Conservation (phyloP, 1,140 invertebrate genomes). For the Helicoverpa armigera region DNA sequence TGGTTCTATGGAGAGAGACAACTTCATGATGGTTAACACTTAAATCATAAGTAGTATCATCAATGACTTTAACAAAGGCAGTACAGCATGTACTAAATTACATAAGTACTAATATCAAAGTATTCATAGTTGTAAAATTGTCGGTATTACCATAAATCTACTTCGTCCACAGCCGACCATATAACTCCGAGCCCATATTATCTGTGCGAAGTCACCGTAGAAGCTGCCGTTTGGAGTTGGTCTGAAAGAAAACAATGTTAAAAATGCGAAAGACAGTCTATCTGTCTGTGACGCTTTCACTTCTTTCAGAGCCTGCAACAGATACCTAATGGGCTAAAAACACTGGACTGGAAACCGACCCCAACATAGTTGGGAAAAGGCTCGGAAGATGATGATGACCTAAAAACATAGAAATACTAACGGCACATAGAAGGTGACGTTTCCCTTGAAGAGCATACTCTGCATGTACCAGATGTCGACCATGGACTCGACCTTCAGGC, state of each 20-base stretch:
- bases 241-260: conserved; percentile 45
- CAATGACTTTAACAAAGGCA: no score
- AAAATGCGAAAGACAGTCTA: no score
- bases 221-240: conserved; percentile 54
- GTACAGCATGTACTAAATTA: no score
- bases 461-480: conserved; percentile 81
- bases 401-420: conserved; percentile 61
- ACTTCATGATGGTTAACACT: no score
- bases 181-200: conserved; percentile 72
- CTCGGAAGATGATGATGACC: no score
- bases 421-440: conserved; percentile 67
- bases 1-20: no score
- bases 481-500: conserved; percentile 75
- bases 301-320: not conserved
- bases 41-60: no score
- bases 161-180: conserved; percentile 79
- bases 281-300: no score
- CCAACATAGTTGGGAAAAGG: no score
- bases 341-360: no score
- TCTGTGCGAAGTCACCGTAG: conserved; percentile 78
- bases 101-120: no score
- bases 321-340: no score
- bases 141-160: conserved; percentile 71
- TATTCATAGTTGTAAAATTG: not conserved
- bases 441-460: conserved; percentile 65